phyloP scores from a whole-genome alignment of 1,140 invertebrate genomes.

The Aethina tumida region DNA sequence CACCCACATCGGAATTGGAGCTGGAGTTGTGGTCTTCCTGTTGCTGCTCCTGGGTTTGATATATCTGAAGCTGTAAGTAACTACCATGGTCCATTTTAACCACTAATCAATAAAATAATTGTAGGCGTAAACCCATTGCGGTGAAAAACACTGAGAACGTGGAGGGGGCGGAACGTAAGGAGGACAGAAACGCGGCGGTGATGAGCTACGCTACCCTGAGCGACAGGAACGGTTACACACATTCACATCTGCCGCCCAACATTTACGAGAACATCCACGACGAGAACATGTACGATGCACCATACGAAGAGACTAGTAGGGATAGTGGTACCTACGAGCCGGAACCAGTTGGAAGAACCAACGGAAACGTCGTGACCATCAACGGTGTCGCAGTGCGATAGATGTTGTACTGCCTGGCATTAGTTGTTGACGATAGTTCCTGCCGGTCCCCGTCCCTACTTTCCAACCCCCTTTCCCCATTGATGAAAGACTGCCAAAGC shows the following conservation, averaged over 20 bases:
- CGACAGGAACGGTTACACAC: constrained; percentile 45
- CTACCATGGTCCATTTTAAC: not conserved
- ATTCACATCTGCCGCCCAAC: constrained; percentile 37
- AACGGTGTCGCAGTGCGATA: constrained; percentile 62
- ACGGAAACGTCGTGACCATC: constrained; percentile 57
- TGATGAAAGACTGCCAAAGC: no score
- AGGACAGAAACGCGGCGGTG: constrained; percentile 72
- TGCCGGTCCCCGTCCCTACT: no score
- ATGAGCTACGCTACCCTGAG: constrained; percentile 76
- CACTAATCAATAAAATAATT: constrained; percentile 13
- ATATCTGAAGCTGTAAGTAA: constrained; percentile 67
- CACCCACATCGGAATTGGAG: constrained; percentile 67
- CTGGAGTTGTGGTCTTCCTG: constrained; percentile 65
- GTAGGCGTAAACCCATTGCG: constrained; percentile 66
- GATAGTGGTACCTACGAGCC: constrained; percentile 61
- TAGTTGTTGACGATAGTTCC: no score
- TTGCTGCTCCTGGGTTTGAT: constrained; percentile 64
- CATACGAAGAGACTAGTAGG: constrained; percentile 45
- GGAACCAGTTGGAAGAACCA: constrained; percentile 44
- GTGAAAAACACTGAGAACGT: constrained; percentile 83
- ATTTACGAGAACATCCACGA: constrained; percentile 66
- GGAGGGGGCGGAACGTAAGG: constrained; percentile 71
- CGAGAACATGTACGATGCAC: constrained; percentile 58
- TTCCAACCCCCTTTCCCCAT: no score
- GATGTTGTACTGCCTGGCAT: not conserved